Evolutionary conservation across 2,113 vertebrate species (phyloP).

Genomic region (Steatornis caripensis): DNA sequence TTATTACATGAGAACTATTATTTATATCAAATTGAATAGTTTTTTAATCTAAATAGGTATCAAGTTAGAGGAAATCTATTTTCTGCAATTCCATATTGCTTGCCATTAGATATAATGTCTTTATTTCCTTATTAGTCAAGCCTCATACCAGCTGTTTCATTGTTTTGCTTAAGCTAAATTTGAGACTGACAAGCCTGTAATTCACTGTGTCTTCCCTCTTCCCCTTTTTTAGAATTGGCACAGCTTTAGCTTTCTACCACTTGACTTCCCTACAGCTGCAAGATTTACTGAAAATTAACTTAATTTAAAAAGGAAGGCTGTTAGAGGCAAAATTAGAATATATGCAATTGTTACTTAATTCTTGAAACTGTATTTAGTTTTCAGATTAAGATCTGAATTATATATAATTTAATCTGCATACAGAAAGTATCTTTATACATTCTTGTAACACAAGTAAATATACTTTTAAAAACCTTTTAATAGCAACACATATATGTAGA

Average conservation of each 20-base stretch:
- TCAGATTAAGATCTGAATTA: neutral
- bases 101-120: neutral
- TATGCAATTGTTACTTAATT: neutral
- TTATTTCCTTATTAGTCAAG: neutral
- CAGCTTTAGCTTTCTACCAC: neutral
- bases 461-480: neutral
- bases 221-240: neutral
- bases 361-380: neutral
- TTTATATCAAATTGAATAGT: neutral
- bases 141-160: neutral
- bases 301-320: neutral
- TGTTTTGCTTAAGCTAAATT: constrained; percentile 1
- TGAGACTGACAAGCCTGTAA: neutral
- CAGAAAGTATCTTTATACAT: neutral
- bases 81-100: neutral
- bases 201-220: neutral
- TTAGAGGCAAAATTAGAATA: neutral
- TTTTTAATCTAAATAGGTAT: neutral
- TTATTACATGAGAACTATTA: neutral
- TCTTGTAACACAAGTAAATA: neutral
- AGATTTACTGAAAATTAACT: neutral
- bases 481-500: neutral
- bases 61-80: neutral
- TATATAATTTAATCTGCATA: neutral
- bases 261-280: neutral